Conservation (phyloP, 1,140 invertebrate genomes). For the Heliconius congener region DNA sequence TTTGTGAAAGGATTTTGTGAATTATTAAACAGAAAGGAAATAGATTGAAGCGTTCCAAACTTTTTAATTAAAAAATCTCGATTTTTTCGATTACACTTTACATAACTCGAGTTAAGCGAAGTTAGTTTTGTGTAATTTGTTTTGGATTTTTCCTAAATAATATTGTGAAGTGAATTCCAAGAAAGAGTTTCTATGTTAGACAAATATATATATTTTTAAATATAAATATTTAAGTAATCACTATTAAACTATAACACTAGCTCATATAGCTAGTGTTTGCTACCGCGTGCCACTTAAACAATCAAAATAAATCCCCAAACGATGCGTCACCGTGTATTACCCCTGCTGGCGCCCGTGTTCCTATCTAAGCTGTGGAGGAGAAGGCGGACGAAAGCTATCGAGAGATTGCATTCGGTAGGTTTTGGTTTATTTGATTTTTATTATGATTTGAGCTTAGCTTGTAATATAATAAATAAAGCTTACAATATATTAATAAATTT, state of each 20-base stretch:
- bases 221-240: too few relatives aligned
- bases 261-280: conserved; percentile 1
- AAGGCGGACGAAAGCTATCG: conserved; percentile 64
- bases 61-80: not conserved
- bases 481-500: too few relatives aligned
- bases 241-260: not conserved
- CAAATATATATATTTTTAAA: too few relatives aligned
- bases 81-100: not conserved
- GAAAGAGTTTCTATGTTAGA: too few relatives aligned
- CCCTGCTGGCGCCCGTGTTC: conserved; percentile 69
- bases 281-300: conserved; percentile 16
- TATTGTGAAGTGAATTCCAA: not conserved
- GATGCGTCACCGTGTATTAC: conserved; percentile 72
- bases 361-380: conserved; percentile 71
- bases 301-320: conserved; percentile 77
- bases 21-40: not conserved
- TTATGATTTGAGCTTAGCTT: too few relatives aligned
- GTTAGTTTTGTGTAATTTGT: not conserved
- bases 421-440: not conserved
- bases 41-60: not conserved
- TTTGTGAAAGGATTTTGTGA: not conserved
- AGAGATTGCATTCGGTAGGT: conserved; percentile 67
- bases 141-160: not conserved
- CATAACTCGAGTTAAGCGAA: not conserved
- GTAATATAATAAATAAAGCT: too few relatives aligned